Evolutionary conservation across 2,888 invertebrate genomes (phyloP).

Genomic region (Camponotus fellah): DNA sequence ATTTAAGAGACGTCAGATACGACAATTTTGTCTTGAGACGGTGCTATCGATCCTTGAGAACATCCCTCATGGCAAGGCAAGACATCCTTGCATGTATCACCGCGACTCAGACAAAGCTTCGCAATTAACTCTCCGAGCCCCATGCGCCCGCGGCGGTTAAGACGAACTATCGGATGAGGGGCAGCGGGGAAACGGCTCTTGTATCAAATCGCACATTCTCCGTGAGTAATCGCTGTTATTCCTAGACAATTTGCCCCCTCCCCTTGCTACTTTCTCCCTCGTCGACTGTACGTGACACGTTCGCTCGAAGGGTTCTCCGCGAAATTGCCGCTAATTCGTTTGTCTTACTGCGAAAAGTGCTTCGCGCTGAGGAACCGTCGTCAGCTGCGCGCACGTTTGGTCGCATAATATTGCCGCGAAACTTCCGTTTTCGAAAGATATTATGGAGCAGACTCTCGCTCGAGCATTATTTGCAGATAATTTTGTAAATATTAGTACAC

Average conservation of each 20-base stretch:
- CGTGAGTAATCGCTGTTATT: constrained; percentile 80
- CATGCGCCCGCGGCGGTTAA: constrained; percentile 77
- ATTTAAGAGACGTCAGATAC: constrained; percentile 73
- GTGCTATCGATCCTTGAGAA: constrained; percentile 74
- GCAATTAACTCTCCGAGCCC: constrained; percentile 77
- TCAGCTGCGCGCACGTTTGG: constrained; percentile 45
- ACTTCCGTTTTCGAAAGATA: constrained; percentile 22
- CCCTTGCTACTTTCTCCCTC: constrained; percentile 20
- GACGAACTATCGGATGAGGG: constrained; percentile 75
- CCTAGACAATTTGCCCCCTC: constrained; percentile 72
- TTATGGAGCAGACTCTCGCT: background rate
- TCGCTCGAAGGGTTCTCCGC: constrained; percentile 67
- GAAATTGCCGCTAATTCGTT: constrained; percentile 78
- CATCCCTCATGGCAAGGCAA: constrained; percentile 69
- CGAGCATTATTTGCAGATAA: constrained; percentile 19
- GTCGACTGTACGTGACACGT: constrained; percentile 68
- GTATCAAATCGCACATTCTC: constrained; percentile 77
- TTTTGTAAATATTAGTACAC: constrained; percentile 6
- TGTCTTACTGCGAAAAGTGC: constrained; percentile 62
- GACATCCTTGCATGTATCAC: constrained; percentile 79
- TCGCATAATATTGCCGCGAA: constrained; percentile 38
- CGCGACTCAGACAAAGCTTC: constrained; percentile 78
- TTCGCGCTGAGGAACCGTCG: constrained; percentile 36
- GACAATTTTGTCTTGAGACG: constrained; percentile 75
- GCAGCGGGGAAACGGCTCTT: constrained; percentile 68